Percentiles rank a stretch among this genome's conserved stretches.
Conservation (phyloP, 35 echinoderm and acorn worm genomes). For the Amphiura filiformis region DNA sequence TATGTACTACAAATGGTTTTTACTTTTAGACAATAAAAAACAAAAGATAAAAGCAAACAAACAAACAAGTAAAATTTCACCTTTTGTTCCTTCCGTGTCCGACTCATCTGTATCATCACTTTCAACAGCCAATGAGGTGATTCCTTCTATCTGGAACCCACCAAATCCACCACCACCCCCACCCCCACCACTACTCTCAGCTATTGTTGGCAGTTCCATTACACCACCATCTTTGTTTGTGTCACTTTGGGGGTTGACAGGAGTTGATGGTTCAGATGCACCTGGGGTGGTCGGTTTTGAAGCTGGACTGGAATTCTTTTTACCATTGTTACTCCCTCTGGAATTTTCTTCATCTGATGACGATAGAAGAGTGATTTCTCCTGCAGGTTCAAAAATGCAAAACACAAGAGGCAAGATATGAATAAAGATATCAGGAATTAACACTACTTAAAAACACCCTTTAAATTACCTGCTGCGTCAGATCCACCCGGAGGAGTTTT, state of each 20-base stretch:
- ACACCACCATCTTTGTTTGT: neutral
- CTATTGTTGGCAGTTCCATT: neutral
- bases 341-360: neutral
- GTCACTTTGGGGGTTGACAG: neutral
- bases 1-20: no score
- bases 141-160: neutral
- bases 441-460: no score
- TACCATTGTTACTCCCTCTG: constrained; percentile 1
- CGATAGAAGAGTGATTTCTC: no score
- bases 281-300: neutral
- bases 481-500: no score
- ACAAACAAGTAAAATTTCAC: no score
- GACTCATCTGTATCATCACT: constrained; percentile 1
- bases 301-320: neutral
- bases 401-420: neutral
- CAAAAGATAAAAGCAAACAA: no score
- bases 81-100: neutral
- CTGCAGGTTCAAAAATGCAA: neutral
- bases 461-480: no score
- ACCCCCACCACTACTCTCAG: no score
- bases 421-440: neutral
- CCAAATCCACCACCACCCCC: no score
- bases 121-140: neutral
- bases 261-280: neutral
- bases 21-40: no score